Evolutionary conservation across 2,888 invertebrate genomes (phyloP), one percentile per base, ranked within the genome.

Genomic region (Graphium colonna): DNA sequence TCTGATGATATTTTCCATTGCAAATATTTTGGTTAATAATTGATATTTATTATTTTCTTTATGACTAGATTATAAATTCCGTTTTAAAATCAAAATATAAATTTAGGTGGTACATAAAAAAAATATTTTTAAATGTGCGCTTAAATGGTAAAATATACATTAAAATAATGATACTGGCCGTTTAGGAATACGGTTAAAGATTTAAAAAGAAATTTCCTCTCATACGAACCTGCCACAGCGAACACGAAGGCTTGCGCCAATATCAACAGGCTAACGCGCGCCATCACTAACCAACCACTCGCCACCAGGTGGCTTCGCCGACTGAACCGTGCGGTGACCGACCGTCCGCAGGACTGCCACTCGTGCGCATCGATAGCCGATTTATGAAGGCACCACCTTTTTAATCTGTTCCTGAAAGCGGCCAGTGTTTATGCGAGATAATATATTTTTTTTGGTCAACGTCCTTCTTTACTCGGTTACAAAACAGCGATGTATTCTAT

Each of bases 151-250:
- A n/a, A n/a, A n/a, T n/a, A n/a, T n/a, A n/a, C n/a, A n/a, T n/a
- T n/a, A n/a, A n/a, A n/a, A n/a, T n/a, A n/a, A n/a, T n/a, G n/a
- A n/a, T n/a, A n/a, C n/a, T n/a, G n/a, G n/a, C n/a, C n/a, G n/a
- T n/a, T n/a, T n/a, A n/a, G n/a, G n/a, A n/a, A n/a, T n/a, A n/a
- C n/a, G n/a, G 17, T 12, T 44, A 44, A 31, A 13, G 38, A 26
- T 9, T 38, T 9, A 17, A 38, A 4, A 12, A 16, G 12, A 16
- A 1, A 13, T 44, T 31, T 45, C 17, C 40, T 33, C 3, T 2
- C 13, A 38, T 41, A 59, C 62, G 52, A 54, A 65, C 64, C 64
- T 58, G 61, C 60, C 17, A 51, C 13, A 16, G 58, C 52, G 17
- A 58, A 39, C 17, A 48, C 52, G 44, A 48, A 33, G 17, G 45